Evolutionary conservation across 2,888 invertebrate species (phyloP).

Genomic region (Epinotia bilunana): DNA sequence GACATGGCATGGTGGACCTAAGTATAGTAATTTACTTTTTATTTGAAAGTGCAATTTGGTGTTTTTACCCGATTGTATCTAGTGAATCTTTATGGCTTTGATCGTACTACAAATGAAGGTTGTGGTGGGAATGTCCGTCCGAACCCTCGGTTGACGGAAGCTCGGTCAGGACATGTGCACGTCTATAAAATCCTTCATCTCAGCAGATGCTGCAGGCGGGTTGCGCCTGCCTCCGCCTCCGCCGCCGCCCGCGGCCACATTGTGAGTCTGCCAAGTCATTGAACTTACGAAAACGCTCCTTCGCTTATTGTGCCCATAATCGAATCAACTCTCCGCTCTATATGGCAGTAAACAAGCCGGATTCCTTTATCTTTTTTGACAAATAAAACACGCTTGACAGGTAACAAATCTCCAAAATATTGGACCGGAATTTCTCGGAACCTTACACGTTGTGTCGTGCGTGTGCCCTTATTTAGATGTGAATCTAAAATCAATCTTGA

Average conservation of each 20-base stretch:
- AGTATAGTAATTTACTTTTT: background rate
- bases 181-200: constrained; percentile 71
- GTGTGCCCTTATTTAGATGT: constrained; percentile 40
- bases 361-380: constrained; percentile 68
- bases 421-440: constrained; percentile 53
- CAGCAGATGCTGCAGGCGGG: constrained; percentile 74
- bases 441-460: constrained; percentile 40
- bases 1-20: too few species aligned
- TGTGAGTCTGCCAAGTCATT: constrained; percentile 76
- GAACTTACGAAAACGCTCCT: constrained; percentile 81
- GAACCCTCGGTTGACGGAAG: constrained; percentile 51
- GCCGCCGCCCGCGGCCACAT: constrained; percentile 69
- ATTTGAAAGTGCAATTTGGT: too few species aligned
- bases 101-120: background rate
- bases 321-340: constrained; percentile 76
- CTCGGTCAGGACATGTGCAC: constrained; percentile 61
- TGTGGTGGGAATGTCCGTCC: background rate
- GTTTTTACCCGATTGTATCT: too few species aligned
- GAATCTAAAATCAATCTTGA: constrained; percentile 37
- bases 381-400: constrained; percentile 67
- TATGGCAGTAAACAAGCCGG: constrained; percentile 74
- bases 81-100: too few species aligned
- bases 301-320: constrained; percentile 82
- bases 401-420: constrained; percentile 56
- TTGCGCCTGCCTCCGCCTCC: constrained; percentile 54